Evolutionary conservation across 2,797 vertebrate genomes (phyloP), one percentile per base, ranked within the genome.

Genomic region (Hirundo rustica): DNA sequence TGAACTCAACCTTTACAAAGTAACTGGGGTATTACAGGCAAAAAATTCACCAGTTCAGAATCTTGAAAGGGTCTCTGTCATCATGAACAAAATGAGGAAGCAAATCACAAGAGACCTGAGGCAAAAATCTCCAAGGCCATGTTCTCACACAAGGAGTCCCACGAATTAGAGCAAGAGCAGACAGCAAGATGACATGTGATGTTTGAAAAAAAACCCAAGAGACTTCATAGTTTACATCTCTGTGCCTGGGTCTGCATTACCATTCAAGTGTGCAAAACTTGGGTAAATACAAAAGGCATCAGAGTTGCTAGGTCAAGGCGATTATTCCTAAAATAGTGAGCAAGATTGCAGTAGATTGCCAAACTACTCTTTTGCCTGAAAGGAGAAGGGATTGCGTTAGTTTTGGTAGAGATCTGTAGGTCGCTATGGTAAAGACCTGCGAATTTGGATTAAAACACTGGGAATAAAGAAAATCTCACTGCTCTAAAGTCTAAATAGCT

Each of bases 71-170:
- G 47, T 10, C n/a, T 88, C 81, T 87, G 78, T 77, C 57, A 27
- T 4, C 74, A 30, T 36, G 64, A 93, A n/a, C 65, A 65, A n/a
- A 80, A 76, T 16, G 21, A 71, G 14, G 14, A 93, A 88, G 72
- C 58, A 71, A 89, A 95, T 75, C 81, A 68, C 61, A 71, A 45
- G 67, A 89, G 65, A 95, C 72, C 68, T 66, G 81, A 88, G 84
- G 86, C 86, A 95, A 95, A 91, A 93, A 78, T 77, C 34, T 96
- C 57, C 58, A 61, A 87, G 54, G 27, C 47, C 61, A 26, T 42
- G 50, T 78, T 92, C 61, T 92, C 81, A 80, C 47, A 95, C 72
- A 83, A 68, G 88, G 18, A 80, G 61, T 75, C n/a, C 53, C 38
- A 74, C 40, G 85, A 51, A 95, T 85, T 26, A 83, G 57, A 83